A percentile compares a stretch with the other conserved stretches of the same genome.
phyloP scores from a whole-genome alignment of 2,113 vertebrate species.

The Asarcornis scutulata region DNA sequence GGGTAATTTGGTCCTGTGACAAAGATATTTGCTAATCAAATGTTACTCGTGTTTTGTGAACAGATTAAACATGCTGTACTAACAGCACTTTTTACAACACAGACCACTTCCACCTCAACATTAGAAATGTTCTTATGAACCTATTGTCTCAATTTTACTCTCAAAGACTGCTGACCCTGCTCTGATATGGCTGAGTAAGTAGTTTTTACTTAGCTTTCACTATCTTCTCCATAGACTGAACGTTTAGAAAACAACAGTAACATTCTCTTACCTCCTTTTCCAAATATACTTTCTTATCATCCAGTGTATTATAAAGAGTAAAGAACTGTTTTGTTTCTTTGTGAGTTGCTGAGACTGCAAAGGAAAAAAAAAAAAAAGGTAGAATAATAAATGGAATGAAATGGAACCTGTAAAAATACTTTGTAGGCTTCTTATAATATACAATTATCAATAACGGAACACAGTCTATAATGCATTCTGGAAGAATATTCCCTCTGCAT shows the following conservation, averaged over 20 bases:
- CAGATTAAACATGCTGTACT: background rate
- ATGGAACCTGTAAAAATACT: background rate
- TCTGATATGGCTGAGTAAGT: background rate
- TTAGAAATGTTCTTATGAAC: background rate
- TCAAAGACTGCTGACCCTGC: background rate
- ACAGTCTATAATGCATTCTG: background rate
- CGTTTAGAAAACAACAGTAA: background rate
- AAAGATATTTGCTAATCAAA: background rate
- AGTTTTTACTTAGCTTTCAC: background rate
- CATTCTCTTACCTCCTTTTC: constrained; percentile 91
- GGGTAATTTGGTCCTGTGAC: background rate
- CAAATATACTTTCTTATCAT: constrained; percentile 97
- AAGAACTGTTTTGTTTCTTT: constrained; percentile 99
- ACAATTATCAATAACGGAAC: background rate
- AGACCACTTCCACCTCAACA: background rate
- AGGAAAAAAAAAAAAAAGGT: background rate
- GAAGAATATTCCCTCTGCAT: background rate
- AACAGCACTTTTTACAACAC: background rate
- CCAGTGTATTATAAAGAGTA: constrained; percentile 96
- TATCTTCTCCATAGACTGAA: background rate
- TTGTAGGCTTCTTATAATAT: background rate
- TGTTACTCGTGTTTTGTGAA: background rate
- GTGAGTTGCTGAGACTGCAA: constrained; percentile 94
- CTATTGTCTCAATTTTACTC: background rate
- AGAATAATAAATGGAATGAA: background rate